Conservation (phyloP, 1,140 invertebrate genomes). For the Drosophila neocordata region DNA sequence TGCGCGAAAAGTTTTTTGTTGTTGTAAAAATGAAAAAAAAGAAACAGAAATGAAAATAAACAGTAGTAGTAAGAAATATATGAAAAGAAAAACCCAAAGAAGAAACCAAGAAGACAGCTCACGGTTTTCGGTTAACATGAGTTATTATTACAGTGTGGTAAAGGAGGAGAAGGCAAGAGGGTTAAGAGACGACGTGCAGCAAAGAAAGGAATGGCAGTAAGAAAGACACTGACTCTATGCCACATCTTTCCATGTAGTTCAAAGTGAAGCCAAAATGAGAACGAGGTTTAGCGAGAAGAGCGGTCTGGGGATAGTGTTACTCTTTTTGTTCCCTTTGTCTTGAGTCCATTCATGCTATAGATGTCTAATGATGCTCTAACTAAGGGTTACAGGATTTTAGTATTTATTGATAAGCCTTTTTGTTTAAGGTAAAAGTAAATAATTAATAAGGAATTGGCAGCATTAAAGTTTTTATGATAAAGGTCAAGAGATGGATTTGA, state of each 20-base stretch:
- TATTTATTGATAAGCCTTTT: too few species aligned
- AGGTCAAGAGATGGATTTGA: too few species aligned
- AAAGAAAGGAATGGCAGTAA: not conserved
- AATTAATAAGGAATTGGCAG: too few species aligned
- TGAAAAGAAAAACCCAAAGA: constrained; percentile 14
- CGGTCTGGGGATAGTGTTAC: not conserved
- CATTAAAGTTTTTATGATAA: too few species aligned
- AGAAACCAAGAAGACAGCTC: constrained; percentile 62
- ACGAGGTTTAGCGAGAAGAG: not conserved
- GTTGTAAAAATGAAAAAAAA: not conserved
- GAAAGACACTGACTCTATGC: constrained; percentile 21
- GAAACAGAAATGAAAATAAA: constrained; percentile 2
- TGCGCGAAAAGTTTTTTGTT: constrained; percentile 78
- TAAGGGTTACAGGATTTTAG: not conserved
- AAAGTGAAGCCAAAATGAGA: constrained; percentile 51
- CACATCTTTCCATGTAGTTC: constrained; percentile 53
- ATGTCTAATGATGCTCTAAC: not conserved
- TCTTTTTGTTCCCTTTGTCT: constrained; percentile 5
- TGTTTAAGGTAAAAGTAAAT: too few species aligned
- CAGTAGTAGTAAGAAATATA: not conserved
- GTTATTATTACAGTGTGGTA: constrained; percentile 64
- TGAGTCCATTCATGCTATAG: not conserved
- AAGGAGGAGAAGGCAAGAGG: not conserved
- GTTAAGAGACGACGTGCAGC: not conserved
- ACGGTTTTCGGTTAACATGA: constrained; percentile 77